A percentile compares a stretch with the other conserved stretches of the same genome.
Conservation (phyloP, 1,140 invertebrate genomes). For the Mamestra configurata region DNA sequence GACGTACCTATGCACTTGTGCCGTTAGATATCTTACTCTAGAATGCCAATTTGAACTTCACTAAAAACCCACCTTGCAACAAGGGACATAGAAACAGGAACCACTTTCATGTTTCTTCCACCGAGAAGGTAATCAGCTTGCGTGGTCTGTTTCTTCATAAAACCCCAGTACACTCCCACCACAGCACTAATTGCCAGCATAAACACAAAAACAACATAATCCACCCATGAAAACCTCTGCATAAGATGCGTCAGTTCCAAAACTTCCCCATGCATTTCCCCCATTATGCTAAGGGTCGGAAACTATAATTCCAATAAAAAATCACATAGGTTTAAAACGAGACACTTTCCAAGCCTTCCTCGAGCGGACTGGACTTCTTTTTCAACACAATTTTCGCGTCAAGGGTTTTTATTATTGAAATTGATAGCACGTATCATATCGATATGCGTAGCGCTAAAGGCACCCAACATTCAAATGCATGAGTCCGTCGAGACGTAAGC, state of each 20-base stretch:
- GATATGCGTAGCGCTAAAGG: conserved; percentile 52
- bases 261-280: conserved; percentile 60
- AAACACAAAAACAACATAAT: conserved; percentile 91
- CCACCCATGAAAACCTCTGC: conserved; percentile 90
- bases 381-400: background rate
- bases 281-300: conserved; percentile 59
- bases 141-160: conserved; percentile 89
- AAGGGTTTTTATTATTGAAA: conserved; percentile 12
- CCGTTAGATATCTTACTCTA: no score
- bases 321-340: conserved; percentile 12
- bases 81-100: conserved; percentile 93
- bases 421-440: conserved; percentile 41
- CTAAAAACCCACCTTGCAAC: conserved; percentile 90
- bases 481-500: conserved; percentile 66
- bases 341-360: background rate
- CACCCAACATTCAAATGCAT: conserved; percentile 73
- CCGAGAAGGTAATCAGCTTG: conserved; percentile 93
- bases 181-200: conserved; percentile 92
- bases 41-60: background rate
- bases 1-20: no score
- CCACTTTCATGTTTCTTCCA: conserved; percentile 92
- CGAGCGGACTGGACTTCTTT: background rate
- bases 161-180: conserved; percentile 92
- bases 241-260: conserved; percentile 76
- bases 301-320: background rate